Conservation (phyloP, 53 echinoderm and acorn worm genomes). For the Zoroaster sp. region DNA sequence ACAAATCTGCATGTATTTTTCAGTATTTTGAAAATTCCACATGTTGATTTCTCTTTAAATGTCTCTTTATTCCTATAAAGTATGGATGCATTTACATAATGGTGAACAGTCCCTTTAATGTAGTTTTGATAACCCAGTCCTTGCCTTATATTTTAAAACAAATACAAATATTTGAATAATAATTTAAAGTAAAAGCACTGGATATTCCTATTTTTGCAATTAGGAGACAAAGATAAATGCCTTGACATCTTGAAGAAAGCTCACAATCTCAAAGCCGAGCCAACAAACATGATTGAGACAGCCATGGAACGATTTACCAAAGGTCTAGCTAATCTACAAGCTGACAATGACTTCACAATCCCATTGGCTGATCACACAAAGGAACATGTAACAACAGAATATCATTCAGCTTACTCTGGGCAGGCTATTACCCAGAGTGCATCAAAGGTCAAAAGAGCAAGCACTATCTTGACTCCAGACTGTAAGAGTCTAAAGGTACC, state of each 20-base stretch:
- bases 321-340: background rate
- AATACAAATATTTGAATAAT: background rate
- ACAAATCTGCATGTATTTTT: no score
- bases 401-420: background rate
- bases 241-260: constrained; percentile 63
- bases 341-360: constrained; percentile 44
- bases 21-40: no score
- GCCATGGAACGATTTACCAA: constrained; percentile 8
- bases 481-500: constrained; percentile 16
- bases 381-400: background rate
- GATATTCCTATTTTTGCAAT: background rate
- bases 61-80: no score
- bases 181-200: no score
- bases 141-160: background rate
- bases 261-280: constrained; percentile 22
- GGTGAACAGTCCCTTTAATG: no score
- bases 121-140: no score
- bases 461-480: constrained; percentile 1
- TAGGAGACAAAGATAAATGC: constrained; percentile 64
- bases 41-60: no score
- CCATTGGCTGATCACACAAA: constrained; percentile 41
- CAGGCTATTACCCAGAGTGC: constrained; percentile 3
- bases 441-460: background rate
- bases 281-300: constrained; percentile 22
- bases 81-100: no score